phyloP scores from a whole-genome alignment of 2,888 invertebrate species.

The Bembecia ichneumoniformis region DNA sequence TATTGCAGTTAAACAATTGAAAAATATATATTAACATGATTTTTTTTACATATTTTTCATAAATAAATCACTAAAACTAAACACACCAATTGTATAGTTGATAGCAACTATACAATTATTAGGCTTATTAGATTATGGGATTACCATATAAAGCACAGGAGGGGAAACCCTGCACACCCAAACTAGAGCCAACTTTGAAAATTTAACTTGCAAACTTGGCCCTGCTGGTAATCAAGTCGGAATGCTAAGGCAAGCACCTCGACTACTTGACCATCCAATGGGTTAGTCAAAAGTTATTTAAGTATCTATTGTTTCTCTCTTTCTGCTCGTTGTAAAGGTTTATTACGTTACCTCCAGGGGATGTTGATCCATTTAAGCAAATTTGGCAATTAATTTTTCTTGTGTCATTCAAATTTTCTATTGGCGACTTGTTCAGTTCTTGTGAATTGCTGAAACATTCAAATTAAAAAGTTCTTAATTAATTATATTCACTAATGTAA shows the following conservation, averaged over 20 bases:
- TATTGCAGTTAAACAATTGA: too few relatives aligned
- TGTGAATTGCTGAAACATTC: not conserved
- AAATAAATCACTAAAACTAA: too few relatives aligned
- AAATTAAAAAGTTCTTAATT: not conserved
- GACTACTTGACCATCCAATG: too few relatives aligned
- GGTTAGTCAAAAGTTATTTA: constrained; percentile 1
- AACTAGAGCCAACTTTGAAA: too few relatives aligned
- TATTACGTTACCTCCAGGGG: constrained; percentile 33
- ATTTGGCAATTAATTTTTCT: constrained; percentile 51
- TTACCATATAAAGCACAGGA: too few relatives aligned
- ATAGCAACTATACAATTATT: not conserved
- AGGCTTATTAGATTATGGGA: not conserved
- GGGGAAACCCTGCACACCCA: too few relatives aligned
- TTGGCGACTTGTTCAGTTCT: not conserved
- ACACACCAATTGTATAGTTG: too few relatives aligned
- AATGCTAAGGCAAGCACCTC: too few relatives aligned
- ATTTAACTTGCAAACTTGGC: too few relatives aligned
- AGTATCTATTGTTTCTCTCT: constrained; percentile 36
- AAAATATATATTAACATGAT: too few relatives aligned
- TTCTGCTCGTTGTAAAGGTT: constrained; percentile 47
- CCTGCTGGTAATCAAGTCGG: too few relatives aligned
- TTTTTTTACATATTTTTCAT: too few relatives aligned
- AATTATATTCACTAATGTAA: not conserved
- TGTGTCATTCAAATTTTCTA: constrained; percentile 17
- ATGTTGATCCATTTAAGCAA: constrained; percentile 27